Percentiles rank a stretch among this genome's conserved stretches.
phyloP scores from a whole-genome alignment of 2,797 vertebrate species.

The Uromys caudimaculatus region DNA sequence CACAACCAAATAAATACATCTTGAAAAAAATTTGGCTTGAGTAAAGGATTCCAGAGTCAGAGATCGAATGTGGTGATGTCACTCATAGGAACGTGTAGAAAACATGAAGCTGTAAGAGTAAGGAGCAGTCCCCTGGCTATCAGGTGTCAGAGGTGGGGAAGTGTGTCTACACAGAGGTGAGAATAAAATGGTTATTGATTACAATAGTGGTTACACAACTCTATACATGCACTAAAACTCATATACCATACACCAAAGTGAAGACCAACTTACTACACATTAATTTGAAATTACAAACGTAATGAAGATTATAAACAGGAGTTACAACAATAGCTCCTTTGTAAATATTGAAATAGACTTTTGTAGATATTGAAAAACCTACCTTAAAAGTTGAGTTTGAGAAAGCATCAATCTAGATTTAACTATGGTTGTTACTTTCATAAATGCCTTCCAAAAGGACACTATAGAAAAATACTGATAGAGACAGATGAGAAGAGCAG shows the following conservation, averaged over 20 bases:
- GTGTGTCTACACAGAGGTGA: background rate
- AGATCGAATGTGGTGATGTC: background rate
- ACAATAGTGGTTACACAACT: background rate
- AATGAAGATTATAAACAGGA: background rate
- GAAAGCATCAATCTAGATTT: background rate
- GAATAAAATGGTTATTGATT: background rate
- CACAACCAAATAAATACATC: background rate
- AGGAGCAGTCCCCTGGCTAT: background rate
- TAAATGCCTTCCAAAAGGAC: background rate
- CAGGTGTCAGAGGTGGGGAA: background rate
- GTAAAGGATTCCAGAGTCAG: background rate
- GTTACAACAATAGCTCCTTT: background rate
- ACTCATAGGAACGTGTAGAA: background rate
- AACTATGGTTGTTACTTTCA: background rate
- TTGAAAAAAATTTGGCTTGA: background rate
- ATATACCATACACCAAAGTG: background rate
- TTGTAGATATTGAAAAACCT: background rate
- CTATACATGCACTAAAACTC: background rate
- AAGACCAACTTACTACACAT: background rate
- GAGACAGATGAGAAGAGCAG: background rate
- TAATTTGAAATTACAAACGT: background rate
- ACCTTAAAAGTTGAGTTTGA: constrained; percentile 18
- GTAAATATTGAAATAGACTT: background rate
- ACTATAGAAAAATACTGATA: background rate
- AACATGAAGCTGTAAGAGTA: background rate